Evolutionary conservation across 2,888 invertebrate species (phyloP).

Genomic region (Sicus ferrugineus): DNA sequence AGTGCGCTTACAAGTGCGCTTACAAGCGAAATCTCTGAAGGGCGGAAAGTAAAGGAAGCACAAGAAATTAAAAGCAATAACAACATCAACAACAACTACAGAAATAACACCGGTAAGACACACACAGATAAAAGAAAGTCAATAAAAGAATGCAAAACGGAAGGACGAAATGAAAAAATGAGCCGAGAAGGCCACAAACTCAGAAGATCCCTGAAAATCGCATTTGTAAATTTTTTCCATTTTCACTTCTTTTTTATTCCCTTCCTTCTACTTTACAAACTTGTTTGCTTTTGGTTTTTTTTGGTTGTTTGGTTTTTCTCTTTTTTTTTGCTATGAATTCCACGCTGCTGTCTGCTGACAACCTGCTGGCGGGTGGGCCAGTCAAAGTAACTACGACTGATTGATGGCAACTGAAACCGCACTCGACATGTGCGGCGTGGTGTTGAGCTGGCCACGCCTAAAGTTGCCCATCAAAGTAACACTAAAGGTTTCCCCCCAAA

Average conservation of each 20-base stretch:
- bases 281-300: neutral
- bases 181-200: conserved; percentile 33
- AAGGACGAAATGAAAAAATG: neutral
- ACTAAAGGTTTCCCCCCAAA: conserved; percentile 28
- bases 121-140: neutral
- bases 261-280: neutral
- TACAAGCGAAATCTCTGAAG: conserved; percentile 59
- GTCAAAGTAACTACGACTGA: conserved; percentile 21
- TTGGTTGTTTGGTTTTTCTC: neutral
- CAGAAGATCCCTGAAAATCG: conserved; percentile 63
- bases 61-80: conserved; percentile 11
- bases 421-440: neutral
- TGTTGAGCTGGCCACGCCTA: neutral
- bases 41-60: conserved; percentile 11
- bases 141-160: neutral
- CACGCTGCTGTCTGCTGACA: neutral
- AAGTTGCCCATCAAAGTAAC: conserved; percentile 28
- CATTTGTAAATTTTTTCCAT: conserved; percentile 56
- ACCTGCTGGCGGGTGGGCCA: neutral
- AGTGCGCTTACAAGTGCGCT: conserved; percentile 59
- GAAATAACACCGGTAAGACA: conserved; percentile 9
- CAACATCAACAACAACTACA: conserved; percentile 23
- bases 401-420: conserved; percentile 26
- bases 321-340: neutral
- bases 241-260: conserved; percentile 42